phyloP scores from a whole-genome alignment of 1,140 invertebrate genomes.

The Maconellicoccus hirsutus region DNA sequence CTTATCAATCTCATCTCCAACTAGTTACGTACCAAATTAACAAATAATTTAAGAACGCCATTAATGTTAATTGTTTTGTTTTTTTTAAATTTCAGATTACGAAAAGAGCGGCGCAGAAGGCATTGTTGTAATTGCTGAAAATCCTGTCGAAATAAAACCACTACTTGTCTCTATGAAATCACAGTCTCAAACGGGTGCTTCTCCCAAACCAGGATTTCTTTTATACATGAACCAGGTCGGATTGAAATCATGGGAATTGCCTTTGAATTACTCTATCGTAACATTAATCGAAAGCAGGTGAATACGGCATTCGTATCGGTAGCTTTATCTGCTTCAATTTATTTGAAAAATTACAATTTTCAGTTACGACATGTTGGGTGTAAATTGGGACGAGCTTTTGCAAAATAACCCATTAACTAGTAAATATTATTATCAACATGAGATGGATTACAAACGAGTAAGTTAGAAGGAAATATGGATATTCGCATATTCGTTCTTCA shows the following conservation, averaged over 20 bases:
- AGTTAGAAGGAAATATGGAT: no score
- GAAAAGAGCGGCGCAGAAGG: neutral
- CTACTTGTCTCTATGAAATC: neutral
- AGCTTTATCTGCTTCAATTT: neutral
- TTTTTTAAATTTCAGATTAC: neutral
- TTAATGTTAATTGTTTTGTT: no score
- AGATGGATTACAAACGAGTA: neutral
- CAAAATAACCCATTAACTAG: neutral
- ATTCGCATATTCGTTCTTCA: no score
- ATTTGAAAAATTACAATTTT: neutral
- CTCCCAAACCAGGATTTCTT: neutral
- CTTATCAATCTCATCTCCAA: no score
- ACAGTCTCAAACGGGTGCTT: neutral
- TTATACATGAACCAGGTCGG: neutral
- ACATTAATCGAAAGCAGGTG: neutral
- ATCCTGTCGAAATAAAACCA: neutral
- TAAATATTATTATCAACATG: neutral
- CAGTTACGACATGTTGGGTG: neutral
- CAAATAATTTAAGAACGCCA: no score
- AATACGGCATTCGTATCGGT: neutral
- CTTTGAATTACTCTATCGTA: neutral
- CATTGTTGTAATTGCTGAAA: neutral
- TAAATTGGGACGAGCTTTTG: neutral
- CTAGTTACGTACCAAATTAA: no score
- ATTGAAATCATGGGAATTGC: slow-evolving; percentile 11